Percentiles rank a stretch among this genome's conserved stretches.
These are phyloP conservation scores for Drosophila repleta DNA, from an alignment of 1,140 invertebrate species.

Conservation along the genomic window DNA sequence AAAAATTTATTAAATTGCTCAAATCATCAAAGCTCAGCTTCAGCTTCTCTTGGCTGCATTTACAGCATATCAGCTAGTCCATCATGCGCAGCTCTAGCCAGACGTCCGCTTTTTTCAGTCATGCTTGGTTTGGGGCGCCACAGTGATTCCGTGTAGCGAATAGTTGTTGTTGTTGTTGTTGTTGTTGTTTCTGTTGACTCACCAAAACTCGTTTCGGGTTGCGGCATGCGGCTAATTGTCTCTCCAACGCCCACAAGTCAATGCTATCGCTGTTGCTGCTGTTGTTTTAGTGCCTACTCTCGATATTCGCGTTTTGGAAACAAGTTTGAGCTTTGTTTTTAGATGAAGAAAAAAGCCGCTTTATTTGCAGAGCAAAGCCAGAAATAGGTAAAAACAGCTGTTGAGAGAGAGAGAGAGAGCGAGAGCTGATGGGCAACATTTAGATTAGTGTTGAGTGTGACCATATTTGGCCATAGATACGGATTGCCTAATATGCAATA, in stretches of 20 bases:
- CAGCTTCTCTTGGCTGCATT: not conserved
- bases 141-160: slow-evolving; percentile 36
- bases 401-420: not conserved
- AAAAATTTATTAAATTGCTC: too few species aligned
- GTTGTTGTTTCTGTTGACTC: slow-evolving; percentile 51
- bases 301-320: slow-evolving; percentile 40
- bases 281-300: slow-evolving; percentile 32
- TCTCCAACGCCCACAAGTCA: slow-evolving; percentile 68
- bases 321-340: slow-evolving; percentile 39
- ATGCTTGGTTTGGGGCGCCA: slow-evolving; percentile 36
- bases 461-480: slow-evolving; percentile 48
- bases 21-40: too few species aligned
- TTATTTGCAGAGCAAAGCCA: slow-evolving; percentile 28
- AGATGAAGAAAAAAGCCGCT: slow-evolving; percentile 23
- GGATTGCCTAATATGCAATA: slow-evolving; percentile 4
- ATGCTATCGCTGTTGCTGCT: slow-evolving; percentile 39
- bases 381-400: slow-evolving; percentile 5
- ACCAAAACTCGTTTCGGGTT: slow-evolving; percentile 68
- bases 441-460: slow-evolving; percentile 22
- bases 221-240: slow-evolving; percentile 79
- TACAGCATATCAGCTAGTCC: not conserved
- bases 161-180: slow-evolving; percentile 4
- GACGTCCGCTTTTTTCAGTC: not conserved
- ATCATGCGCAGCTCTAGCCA: not conserved
- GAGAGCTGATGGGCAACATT: not conserved